Percentiles rank a stretch among this genome's conserved stretches.
Evolutionary conservation across 2,888 invertebrate species (phyloP).

Genomic region (Polyommatus icarus): DNA sequence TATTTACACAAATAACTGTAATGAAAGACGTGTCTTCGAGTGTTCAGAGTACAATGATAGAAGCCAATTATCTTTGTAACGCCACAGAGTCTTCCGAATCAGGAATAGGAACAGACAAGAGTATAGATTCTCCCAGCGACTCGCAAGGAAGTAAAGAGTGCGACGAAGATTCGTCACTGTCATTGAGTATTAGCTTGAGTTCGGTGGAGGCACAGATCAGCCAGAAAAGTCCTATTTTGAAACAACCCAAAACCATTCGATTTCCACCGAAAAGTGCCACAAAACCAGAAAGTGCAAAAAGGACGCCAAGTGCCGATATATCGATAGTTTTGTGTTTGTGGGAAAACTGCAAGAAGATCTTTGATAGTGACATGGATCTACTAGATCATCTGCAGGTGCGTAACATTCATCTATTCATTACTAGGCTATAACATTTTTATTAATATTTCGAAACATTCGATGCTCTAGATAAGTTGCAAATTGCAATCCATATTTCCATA

Average conservation of each 20-base stretch:
- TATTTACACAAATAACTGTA: slow-evolving; percentile 74
- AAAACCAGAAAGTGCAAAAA: slow-evolving; percentile 58
- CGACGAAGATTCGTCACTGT: slow-evolving; percentile 72
- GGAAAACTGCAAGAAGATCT: slow-evolving; percentile 89
- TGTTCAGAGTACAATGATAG: slow-evolving; percentile 70
- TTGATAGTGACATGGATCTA: slow-evolving; percentile 89
- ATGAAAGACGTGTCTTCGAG: slow-evolving; percentile 72
- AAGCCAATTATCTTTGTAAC: slow-evolving; percentile 68
- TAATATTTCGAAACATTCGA: not conserved
- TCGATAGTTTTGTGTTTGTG: slow-evolving; percentile 85
- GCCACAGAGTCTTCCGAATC: slow-evolving; percentile 71
- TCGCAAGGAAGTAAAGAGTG: slow-evolving; percentile 74
- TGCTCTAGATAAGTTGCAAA: not conserved
- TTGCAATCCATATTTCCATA: no score
- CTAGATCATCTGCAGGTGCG: slow-evolving; percentile 92
- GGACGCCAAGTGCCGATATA: slow-evolving; percentile 68
- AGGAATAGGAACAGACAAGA: slow-evolving; percentile 74
- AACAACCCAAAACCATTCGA: slow-evolving; percentile 90
- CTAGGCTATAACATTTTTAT: not conserved
- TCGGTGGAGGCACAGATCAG: slow-evolving; percentile 61
- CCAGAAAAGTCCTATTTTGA: slow-evolving; percentile 87
- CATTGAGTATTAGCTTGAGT: slow-evolving; percentile 69
- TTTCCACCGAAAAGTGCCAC: slow-evolving; percentile 83
- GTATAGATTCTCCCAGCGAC: slow-evolving; percentile 73
- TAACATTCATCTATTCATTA: slow-evolving; percentile 33